Conservation (phyloP, 2,888 invertebrate genomes). For the Allolobophora icterica region DNA sequence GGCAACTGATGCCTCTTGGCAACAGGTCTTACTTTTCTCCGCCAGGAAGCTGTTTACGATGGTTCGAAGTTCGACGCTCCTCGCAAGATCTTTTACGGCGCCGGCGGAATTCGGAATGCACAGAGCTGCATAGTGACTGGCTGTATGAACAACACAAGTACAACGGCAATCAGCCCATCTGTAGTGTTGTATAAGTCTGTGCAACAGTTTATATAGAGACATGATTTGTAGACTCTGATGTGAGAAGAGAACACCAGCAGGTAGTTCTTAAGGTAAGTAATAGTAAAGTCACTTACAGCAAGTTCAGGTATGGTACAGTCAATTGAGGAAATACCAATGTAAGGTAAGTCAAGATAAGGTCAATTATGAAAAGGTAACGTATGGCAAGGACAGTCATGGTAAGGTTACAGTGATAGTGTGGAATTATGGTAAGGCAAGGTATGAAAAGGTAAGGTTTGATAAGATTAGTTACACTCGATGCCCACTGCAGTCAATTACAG, state of each 20-base stretch:
- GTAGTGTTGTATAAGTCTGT: neutral
- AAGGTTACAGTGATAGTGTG: too few species aligned
- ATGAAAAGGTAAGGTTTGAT: too few species aligned
- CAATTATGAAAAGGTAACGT: too few species aligned
- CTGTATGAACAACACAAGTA: conserved; percentile 51
- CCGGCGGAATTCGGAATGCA: conserved; percentile 66
- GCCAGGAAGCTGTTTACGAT: conserved; percentile 65
- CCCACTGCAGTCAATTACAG: too few species aligned
- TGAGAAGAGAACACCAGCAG: too few species aligned
- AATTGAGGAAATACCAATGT: neutral
- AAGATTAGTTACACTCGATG: too few species aligned
- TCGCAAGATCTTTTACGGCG: conserved; percentile 64
- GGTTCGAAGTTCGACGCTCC: conserved; percentile 62
- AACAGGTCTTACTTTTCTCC: conserved; percentile 64
- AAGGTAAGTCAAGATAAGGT: neutral
- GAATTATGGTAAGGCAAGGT: too few species aligned
- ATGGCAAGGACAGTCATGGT: too few species aligned
- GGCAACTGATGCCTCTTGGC: too few species aligned
- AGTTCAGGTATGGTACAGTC: too few species aligned
- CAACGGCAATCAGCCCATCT: neutral
- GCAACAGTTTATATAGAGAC: neutral
- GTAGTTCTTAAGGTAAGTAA: too few species aligned
- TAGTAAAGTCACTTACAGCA: neutral
- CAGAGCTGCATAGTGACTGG: conserved; percentile 66
- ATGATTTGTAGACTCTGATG: too few species aligned